A percentile compares a stretch with the other conserved stretches of the same genome.
These are phyloP conservation scores for Oenanthe oenanthe DNA, from an alignment of 2,113 vertebrate species.

Conservation along the genomic window DNA sequence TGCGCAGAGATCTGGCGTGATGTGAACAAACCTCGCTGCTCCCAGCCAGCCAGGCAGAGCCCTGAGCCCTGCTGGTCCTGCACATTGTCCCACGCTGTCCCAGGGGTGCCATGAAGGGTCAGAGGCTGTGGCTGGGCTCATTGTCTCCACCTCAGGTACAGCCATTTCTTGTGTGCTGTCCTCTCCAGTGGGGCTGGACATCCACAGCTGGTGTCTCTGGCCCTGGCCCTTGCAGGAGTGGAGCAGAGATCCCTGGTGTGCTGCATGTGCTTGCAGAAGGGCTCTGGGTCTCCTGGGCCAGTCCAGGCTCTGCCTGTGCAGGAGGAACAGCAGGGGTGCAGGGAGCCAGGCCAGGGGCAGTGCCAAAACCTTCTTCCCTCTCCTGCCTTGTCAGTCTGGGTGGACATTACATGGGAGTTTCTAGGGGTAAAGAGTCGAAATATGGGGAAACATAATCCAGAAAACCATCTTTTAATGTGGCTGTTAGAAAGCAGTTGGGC, in stretches of 20 bases:
- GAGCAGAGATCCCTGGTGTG: fast-evolving
- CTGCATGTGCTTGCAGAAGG: not conserved
- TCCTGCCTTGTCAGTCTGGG: not conserved
- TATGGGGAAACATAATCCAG: not conserved
- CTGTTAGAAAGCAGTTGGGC: not conserved
- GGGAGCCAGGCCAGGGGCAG: not conserved
- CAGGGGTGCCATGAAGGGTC: not conserved
- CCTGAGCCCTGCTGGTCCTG: not conserved
- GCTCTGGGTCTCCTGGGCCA: not conserved
- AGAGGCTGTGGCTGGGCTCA: not conserved
- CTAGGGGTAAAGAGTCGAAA: not conserved
- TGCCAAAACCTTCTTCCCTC: not conserved
- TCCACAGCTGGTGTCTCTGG: not conserved
- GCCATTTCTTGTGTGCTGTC: not conserved
- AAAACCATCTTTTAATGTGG: not conserved
- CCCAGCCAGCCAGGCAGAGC: not conserved
- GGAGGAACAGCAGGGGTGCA: not conserved
- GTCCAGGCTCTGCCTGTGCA: not conserved
- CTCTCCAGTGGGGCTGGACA: not conserved
- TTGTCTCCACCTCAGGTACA: fast-evolving
- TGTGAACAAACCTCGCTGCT: not conserved
- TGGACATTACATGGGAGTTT: not conserved
- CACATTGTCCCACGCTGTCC: not conserved
- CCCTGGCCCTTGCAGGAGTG: not conserved
- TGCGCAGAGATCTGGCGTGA: not conserved